Base-by-base conservation (phyloP, 2,888 invertebrate genomes). In the Drosophila mulleri region DNA sequence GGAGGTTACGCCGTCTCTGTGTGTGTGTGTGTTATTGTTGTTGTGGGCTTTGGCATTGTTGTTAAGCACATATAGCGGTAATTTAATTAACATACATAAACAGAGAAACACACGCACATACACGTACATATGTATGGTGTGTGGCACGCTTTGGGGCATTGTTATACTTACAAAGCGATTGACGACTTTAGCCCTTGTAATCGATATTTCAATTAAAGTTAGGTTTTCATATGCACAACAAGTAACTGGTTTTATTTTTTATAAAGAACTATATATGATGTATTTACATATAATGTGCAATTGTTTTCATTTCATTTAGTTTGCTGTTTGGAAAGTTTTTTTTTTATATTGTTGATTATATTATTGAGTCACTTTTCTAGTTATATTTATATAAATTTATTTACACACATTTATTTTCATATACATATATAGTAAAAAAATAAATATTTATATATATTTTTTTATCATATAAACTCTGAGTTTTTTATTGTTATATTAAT, bases 51-150 rank as follows among this genome's bases (percentile, higher is more conserved):
- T 70, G 70, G 63, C 64, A 70, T 78, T 82, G 75, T 52, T 66
- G 71, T 80, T 76, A 82, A 80, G 82, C 85, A 78, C 74, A 84
- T 79, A 83, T 74, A 87, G 81, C 89, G 83, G 80, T 86, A 86
- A 86, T 86, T 86, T 82, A 86, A 86, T 89, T 86, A 86, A 89
- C 85, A 86, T 89, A 67, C 74, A 83, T 65, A 72, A 75, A 75
- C 75, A 82, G 62, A 79, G 64, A 73, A 52, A 72, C 39, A 73
- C 58, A 73, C 67, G 67, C 48, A 50, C 48, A 56, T 26, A 35
- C 37, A 37, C 14, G 0, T 37, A 14, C 6, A 14, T 39, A 32
- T n/a, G n/a, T 29, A 26, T 26, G 26, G 26, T 16, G 47, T 67
- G 61, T 71, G 60, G 47, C 44, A 60, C 70, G 63, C 64, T 65